Conservation (phyloP, 2,888 invertebrate genomes). For the Synanthedon formicaeformis region DNA sequence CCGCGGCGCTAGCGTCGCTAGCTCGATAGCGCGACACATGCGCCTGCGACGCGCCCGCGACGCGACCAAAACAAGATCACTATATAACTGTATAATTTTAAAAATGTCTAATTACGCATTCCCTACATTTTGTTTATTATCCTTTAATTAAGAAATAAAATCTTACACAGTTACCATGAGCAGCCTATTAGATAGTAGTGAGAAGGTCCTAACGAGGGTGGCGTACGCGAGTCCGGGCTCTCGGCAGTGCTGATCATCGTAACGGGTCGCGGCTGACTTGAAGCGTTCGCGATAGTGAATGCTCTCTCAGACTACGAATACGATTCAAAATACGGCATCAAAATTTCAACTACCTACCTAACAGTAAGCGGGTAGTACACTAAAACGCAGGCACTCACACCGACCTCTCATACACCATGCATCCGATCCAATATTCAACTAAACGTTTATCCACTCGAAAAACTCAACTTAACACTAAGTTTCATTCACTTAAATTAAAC, state of each 20-base stretch:
- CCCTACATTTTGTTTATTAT: conserved; percentile 69
- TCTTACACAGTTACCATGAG: conserved; percentile 68
- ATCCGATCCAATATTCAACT: conserved; percentile 63
- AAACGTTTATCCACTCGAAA: conserved; percentile 64
- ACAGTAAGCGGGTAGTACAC: conserved; percentile 68
- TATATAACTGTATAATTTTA: conserved; percentile 71
- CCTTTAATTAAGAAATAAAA: conserved; percentile 70
- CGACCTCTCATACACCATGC: conserved; percentile 64
- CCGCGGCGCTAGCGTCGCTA: conserved; percentile 5
- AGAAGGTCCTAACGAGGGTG: no score
- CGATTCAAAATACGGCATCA: conserved; percentile 66
- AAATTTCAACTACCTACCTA: conserved; percentile 71
- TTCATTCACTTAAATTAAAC: conserved; percentile 66
- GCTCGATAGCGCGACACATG: conserved; percentile 4
- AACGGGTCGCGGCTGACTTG: conserved; percentile 13
- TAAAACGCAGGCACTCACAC: conserved; percentile 66
- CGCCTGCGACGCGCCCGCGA: conserved; percentile 20
- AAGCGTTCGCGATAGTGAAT: conserved; percentile 57
- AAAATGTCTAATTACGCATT: conserved; percentile 70
- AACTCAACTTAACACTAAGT: conserved; percentile 54
- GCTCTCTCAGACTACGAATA: conserved; percentile 59
- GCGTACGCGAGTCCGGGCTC: conserved; percentile 11
- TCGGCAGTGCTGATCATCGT: conserved; percentile 1
- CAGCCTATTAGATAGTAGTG: conserved; percentile 54
- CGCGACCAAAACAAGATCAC: conserved; percentile 51